A percentile compares a stretch with the other conserved stretches of the same genome.
Conservation (phyloP, 2,888 invertebrate species). For the Rugalucina vietnamica region DNA sequence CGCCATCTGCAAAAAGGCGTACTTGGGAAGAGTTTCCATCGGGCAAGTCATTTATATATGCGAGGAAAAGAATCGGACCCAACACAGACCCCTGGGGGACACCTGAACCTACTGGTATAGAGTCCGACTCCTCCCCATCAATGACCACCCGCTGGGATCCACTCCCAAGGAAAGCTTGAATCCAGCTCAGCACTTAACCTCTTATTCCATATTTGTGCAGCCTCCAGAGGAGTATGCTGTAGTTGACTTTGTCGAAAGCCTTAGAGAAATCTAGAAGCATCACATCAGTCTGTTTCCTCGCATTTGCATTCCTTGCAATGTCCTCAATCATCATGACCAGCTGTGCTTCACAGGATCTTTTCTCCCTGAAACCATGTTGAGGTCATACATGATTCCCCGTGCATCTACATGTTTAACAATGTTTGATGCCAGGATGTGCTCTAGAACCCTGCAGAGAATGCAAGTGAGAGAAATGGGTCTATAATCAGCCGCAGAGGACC, state of each 20-base stretch:
- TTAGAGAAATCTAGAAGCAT: neutral
- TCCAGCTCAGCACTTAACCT: too few species aligned
- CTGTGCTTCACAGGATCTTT: constrained; percentile 32
- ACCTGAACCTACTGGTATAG: too few species aligned
- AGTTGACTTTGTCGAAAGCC: neutral
- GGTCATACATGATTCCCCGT: constrained; percentile 24
- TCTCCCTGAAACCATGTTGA: constrained; percentile 21
- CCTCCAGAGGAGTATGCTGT: neutral
- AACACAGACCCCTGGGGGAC: too few species aligned
- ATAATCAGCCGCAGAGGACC: constrained; percentile 18
- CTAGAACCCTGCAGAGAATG: constrained; percentile 20
- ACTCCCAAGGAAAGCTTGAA: too few species aligned
- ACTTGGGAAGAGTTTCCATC: too few species aligned
- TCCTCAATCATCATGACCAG: constrained; percentile 4
- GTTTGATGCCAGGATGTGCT: constrained; percentile 26
- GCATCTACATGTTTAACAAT: constrained; percentile 19
- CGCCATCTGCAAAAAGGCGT: too few species aligned
- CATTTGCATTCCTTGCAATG: neutral
- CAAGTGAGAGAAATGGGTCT: constrained; percentile 32
- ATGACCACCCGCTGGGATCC: too few species aligned
- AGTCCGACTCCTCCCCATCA: too few species aligned
- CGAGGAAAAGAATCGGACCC: too few species aligned
- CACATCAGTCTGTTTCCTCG: constrained; percentile 34
- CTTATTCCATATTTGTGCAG: too few species aligned
- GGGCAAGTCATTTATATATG: too few species aligned